Conservation (phyloP, 2,797 vertebrate genomes). For the Meriones psammophilus region DNA sequence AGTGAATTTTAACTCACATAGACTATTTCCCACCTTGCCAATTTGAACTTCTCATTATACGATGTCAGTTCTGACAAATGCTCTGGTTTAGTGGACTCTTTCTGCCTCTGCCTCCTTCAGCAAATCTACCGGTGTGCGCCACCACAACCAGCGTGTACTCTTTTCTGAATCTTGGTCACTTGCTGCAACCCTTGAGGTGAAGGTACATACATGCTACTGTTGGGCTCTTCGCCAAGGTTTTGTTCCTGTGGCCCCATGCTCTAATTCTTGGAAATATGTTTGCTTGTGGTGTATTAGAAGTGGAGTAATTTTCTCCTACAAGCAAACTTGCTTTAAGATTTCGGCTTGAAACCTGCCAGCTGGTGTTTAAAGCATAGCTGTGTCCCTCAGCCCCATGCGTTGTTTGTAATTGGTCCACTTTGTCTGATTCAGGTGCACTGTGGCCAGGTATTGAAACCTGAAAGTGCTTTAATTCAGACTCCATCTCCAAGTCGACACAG, state of each 20-base stretch:
- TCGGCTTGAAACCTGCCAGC: conserved; percentile 79
- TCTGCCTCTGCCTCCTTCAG: too few relatives aligned
- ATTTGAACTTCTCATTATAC: background rate
- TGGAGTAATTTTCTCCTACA: conserved; percentile 78
- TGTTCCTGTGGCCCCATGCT: conserved; percentile 48
- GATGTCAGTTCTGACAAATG: background rate
- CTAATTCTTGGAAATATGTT: conserved; percentile 70
- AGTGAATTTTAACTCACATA: conserved; percentile 73
- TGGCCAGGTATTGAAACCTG: conserved; percentile 99
- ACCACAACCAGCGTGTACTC: background rate
- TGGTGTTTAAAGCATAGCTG: conserved; percentile 81
- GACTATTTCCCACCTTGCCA: conserved; percentile 45
- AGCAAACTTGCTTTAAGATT: conserved; percentile 79
- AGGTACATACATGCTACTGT: background rate
- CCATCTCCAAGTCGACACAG: conserved; percentile 97
- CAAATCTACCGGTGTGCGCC: too few relatives aligned
- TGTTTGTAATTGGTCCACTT: conserved; percentile 91
- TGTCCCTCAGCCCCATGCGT: conserved; percentile 85
- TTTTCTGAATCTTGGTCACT: conserved; percentile 27
- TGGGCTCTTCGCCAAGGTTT: conserved; percentile 49
- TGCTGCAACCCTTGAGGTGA: conserved; percentile 44
- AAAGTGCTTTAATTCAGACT: conserved; percentile 96
- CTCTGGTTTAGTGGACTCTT: conserved; percentile 46
- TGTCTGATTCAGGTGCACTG: conserved; percentile 96
- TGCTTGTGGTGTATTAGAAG: conserved; percentile 74